Evolutionary conservation across 2,113 vertebrate species (phyloP).

Genomic region (Mirounga angustirostris): DNA sequence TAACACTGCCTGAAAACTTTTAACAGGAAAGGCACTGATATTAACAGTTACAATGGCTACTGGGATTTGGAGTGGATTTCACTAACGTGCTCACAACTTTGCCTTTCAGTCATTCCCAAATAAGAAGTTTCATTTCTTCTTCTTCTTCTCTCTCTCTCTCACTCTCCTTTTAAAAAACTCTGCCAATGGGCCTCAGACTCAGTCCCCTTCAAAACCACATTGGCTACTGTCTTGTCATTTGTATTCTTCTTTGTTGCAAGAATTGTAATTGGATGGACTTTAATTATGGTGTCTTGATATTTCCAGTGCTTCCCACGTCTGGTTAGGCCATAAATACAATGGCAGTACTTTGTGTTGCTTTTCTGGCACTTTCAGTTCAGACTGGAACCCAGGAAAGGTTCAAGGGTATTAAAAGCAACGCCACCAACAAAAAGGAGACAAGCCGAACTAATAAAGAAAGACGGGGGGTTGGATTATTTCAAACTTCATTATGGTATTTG

Average conservation of each 20-base stretch:
- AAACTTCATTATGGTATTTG: slow-evolving; percentile 10
- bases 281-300: slow-evolving; percentile 67
- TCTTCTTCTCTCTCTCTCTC: background rate
- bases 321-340: slow-evolving; percentile 59
- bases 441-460: slow-evolving; percentile 47
- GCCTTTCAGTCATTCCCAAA: background rate
- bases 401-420: slow-evolving; percentile 41
- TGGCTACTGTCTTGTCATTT: slow-evolving; percentile 58
- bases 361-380: slow-evolving; percentile 45
- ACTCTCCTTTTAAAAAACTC: background rate
- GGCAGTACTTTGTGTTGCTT: slow-evolving; percentile 55
- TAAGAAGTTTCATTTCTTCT: background rate
- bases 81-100: background rate
- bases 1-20: background rate
- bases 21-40: background rate
- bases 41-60: background rate
- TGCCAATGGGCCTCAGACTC: background rate
- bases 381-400: slow-evolving; percentile 32
- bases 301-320: slow-evolving; percentile 63
- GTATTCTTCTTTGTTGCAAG: slow-evolving; percentile 54
- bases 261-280: slow-evolving; percentile 70
- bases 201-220: slow-evolving; percentile 37
- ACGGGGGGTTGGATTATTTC: slow-evolving; percentile 17
- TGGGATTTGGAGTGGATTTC: background rate
- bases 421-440: background rate